These are phyloP conservation scores for Eufriesea mexicana DNA, from an alignment of 1,140 invertebrate species.

Conservation along the genomic window DNA sequence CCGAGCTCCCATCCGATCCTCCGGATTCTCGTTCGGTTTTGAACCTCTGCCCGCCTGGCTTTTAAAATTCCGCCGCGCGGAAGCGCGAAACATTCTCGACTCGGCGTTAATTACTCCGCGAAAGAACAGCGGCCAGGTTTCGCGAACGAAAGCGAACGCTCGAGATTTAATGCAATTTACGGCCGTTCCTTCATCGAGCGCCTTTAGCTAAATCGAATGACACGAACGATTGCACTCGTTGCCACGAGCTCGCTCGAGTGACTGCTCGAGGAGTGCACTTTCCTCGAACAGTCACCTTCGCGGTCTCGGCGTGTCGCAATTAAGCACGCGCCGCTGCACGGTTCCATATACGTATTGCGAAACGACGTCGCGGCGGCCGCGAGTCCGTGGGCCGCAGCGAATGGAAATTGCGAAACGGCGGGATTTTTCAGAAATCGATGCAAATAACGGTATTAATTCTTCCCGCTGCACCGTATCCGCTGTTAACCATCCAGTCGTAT, in stretches of 20 bases:
- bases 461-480: too few species aligned
- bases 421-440: neutral
- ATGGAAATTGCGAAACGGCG: neutral
- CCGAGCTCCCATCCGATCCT: neutral
- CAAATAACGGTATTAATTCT: neutral
- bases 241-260: conserved; percentile 4
- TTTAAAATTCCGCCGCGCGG: neutral
- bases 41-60: neutral
- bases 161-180: conserved; percentile 56
- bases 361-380: neutral
- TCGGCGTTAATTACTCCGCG: neutral
- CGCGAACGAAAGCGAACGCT: conserved; percentile 2
- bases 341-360: conserved; percentile 12
- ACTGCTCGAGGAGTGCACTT: conserved; percentile 12
- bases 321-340: conserved; percentile 60
- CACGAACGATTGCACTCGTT: conserved; percentile 63
- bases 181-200: conserved; percentile 46
- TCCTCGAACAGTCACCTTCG: conserved; percentile 33
- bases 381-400: neutral
- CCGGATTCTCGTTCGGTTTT: neutral
- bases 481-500: neutral
- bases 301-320: conserved; percentile 60
- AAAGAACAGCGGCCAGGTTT: neutral
- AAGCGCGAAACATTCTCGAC: neutral
- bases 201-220: conserved; percentile 60